phyloP scores from a whole-genome alignment of 2,888 invertebrate genomes.

The Hemithea aestivaria region DNA sequence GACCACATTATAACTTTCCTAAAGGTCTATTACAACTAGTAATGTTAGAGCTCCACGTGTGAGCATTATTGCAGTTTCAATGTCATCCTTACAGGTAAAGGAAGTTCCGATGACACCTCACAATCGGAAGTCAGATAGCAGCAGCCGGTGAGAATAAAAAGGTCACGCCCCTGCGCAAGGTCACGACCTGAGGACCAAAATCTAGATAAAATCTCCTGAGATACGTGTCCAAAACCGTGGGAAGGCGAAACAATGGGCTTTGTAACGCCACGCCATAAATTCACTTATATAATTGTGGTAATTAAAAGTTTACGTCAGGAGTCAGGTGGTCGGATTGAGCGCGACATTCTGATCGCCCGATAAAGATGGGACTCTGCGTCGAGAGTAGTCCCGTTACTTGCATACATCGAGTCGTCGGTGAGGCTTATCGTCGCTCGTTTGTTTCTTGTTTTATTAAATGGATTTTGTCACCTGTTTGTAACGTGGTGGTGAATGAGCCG shows the following conservation, averaged over 20 bases:
- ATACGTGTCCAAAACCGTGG: constrained; percentile 66
- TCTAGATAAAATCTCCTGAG: constrained; percentile 52
- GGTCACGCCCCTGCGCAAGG: constrained; percentile 61
- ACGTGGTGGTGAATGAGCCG: background rate
- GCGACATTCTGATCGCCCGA: constrained; percentile 36
- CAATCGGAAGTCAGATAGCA: constrained; percentile 52
- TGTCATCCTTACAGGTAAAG: constrained; percentile 23
- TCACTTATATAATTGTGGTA: constrained; percentile 61
- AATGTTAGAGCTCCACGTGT: too few relatives aligned
- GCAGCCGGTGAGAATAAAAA: constrained; percentile 46
- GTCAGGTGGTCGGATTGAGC: constrained; percentile 24
- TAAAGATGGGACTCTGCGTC: constrained; percentile 2
- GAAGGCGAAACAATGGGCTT: constrained; percentile 55
- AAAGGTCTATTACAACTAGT: too few relatives aligned
- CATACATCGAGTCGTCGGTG: background rate
- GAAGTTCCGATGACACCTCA: constrained; percentile 43
- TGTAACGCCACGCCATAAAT: constrained; percentile 52
- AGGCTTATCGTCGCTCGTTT: constrained; percentile 10
- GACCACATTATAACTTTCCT: too few relatives aligned
- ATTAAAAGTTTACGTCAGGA: constrained; percentile 55
- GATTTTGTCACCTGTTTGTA: constrained; percentile 7
- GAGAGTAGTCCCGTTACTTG: constrained; percentile 12
- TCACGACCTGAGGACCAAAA: constrained; percentile 52
- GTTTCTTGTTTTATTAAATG: constrained; percentile 10
- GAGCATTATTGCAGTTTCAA: too few relatives aligned